Base-by-base conservation (phyloP, 2,888 invertebrate species). In the Andrena hattorfiana region DNA sequence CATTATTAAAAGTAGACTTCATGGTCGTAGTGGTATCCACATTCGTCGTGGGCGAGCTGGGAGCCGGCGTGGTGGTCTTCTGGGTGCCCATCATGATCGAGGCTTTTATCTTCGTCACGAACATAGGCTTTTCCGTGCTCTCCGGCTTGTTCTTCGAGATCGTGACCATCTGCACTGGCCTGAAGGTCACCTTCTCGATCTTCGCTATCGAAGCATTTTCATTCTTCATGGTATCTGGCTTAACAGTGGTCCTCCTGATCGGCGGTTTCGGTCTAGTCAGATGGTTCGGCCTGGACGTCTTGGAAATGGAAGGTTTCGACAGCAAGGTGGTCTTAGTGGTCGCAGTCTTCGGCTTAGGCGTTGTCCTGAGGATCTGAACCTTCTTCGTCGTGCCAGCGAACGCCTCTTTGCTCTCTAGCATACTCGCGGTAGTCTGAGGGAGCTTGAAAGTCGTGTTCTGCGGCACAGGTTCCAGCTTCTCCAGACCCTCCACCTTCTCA, bases 91-190 rank as follows among this genome's bases (percentile, higher is more conserved):
- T 95, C 7, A 95, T 89, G 30, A 96, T 94, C 0, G 96, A 95
- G 6, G 96, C 95, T 89, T 96, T 96, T 20, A 96, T 94, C 94
- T 96, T 96, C 2, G 96, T 96, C 54, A 95, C 77, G 66, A 94
- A 93, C 66, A 90, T 86, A 0, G 94, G 91, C 42, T 88, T 91
- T 4, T 93, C 92, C 0, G 89, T 90, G 16, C 23, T 77, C 0
- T 90, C 91, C 2, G 74, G 51, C 23, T 85, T 81, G 62, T 49
- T 81, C 77, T 92, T 93, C 56, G 89, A 87, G 0, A 88, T 90
- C 4, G 89, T 89, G 54, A 90, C 88, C 77, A 90, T 87, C 10
- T 88, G 89, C 3, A 91, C 76, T 0, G 94, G 93, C n/a, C 89
- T 91, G 28, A 93, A 90, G 0, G 93, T 94, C 0, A 94, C 94